Conservation (phyloP, 2,113 vertebrate genomes). For the Myotis davidii region DNA sequence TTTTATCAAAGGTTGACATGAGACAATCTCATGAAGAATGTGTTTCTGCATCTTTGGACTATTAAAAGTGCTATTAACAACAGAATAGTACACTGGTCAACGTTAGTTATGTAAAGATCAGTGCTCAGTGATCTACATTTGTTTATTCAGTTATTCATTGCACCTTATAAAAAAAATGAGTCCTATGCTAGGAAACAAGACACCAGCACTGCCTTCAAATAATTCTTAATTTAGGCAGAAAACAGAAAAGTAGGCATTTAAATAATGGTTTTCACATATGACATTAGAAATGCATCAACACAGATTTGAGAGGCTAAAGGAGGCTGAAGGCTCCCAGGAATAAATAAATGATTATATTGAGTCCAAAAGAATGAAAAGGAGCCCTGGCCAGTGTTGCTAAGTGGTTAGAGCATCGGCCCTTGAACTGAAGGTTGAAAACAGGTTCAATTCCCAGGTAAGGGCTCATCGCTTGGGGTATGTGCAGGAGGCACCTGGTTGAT, state of each 20-base stretch:
- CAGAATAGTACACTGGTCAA: background rate
- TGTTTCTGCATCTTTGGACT: background rate
- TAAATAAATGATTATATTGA: background rate
- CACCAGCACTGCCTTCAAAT: background rate
- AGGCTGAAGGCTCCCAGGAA: too few relatives aligned
- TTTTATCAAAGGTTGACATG: background rate
- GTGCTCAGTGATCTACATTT: background rate
- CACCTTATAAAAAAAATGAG: background rate
- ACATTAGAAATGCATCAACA: background rate
- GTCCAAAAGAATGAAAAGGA: background rate
- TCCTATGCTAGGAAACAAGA: background rate
- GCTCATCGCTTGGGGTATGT: too few relatives aligned
- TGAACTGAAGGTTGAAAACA: too few relatives aligned
- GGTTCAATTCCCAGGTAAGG: too few relatives aligned
- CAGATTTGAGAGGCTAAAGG: background rate
- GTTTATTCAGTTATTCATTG: constrained; percentile 20
- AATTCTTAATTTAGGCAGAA: constrained; percentile 45
- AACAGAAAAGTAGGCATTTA: constrained; percentile 36
- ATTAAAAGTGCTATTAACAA: background rate
- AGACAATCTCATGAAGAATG: background rate
- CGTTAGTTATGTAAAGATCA: background rate
- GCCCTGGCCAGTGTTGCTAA: too few relatives aligned
- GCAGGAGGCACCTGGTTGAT: too few relatives aligned
- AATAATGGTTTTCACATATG: background rate
- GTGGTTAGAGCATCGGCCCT: too few relatives aligned